A percentile compares a stretch with the other conserved stretches of the same genome.
Conservation (phyloP, 30 jellyfish, hydroid and myxozoan genomes). For the Catostylus mosaicus region DNA sequence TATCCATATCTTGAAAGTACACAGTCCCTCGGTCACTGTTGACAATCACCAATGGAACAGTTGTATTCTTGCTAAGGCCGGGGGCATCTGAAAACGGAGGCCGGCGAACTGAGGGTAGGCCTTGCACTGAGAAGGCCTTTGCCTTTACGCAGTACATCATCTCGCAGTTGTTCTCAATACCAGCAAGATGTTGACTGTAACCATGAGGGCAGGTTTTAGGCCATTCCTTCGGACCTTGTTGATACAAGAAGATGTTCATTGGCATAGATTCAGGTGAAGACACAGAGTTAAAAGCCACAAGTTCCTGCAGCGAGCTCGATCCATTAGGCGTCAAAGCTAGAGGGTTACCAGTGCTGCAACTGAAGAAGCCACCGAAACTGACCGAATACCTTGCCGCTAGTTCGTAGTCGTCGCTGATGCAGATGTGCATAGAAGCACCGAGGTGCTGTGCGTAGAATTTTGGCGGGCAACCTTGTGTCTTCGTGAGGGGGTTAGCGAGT, state of each 20-base stretch:
- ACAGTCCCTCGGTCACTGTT: slow-evolving; percentile 75
- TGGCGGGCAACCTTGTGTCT: slow-evolving; percentile 74
- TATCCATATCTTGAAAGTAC: slow-evolving; percentile 51
- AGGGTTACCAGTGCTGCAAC: slow-evolving; percentile 82
- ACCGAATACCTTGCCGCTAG: slow-evolving; percentile 63
- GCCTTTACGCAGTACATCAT: slow-evolving; percentile 74
- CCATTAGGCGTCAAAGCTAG: slow-evolving; percentile 43
- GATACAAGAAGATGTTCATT: slow-evolving; percentile 46
- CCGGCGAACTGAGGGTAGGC: slow-evolving; percentile 60
- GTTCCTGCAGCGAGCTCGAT: slow-evolving; percentile 42
- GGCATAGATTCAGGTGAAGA: slow-evolving; percentile 10
- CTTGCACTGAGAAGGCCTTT: slow-evolving; percentile 62
- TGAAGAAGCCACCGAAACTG: slow-evolving; percentile 75
- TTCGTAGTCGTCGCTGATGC: slow-evolving; percentile 82
- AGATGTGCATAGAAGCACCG: slow-evolving; percentile 75
- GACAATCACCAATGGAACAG: slow-evolving; percentile 73
- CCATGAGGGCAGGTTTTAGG: slow-evolving; percentile 80
- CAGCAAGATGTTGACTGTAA: slow-evolving; percentile 80
- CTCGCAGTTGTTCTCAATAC: slow-evolving; percentile 73
- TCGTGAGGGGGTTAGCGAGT: slow-evolving; percentile 71
- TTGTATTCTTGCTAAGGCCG: slow-evolving; percentile 50
- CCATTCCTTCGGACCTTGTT: slow-evolving; percentile 70
- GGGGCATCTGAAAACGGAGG: slow-evolving; percentile 82
- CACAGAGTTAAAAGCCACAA: background rate
- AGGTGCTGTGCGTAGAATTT: slow-evolving; percentile 68